Evolutionary conservation across 2,797 vertebrate genomes (phyloP).

Genomic region (Tangara arthus): DNA sequence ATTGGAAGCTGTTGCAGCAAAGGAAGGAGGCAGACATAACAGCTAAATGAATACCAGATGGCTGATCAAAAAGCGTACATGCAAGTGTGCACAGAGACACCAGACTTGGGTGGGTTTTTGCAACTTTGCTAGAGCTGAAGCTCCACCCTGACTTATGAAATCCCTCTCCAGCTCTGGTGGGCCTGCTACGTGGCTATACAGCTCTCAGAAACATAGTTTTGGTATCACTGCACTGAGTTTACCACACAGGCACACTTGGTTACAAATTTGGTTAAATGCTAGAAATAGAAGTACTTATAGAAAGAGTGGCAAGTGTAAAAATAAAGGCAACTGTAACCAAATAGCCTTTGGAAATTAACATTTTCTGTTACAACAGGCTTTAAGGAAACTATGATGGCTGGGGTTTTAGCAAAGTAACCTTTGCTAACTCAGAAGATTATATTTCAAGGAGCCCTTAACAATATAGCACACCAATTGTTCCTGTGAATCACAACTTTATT

Average conservation of each 20-base stretch:
- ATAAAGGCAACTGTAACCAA: neutral
- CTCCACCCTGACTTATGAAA: neutral
- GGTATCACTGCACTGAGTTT: neutral
- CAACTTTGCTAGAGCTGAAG: neutral
- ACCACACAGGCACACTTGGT: neutral
- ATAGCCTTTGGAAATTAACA: neutral
- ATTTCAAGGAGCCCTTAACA: neutral
- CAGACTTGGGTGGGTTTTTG: neutral
- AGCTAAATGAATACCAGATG: neutral
- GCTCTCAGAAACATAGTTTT: neutral
- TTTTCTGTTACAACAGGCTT: neutral
- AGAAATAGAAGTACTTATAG: neutral
- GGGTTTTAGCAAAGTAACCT: neutral
- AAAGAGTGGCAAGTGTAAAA: neutral
- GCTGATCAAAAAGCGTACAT: neutral
- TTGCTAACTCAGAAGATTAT: neutral
- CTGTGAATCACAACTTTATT: neutral
- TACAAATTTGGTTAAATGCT: neutral
- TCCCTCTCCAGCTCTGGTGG: neutral
- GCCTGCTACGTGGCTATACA: neutral
- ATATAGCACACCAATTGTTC: neutral
- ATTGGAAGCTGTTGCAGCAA: conserved; percentile 5
- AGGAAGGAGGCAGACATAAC: neutral
- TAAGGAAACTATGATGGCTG: neutral
- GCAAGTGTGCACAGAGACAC: neutral